Evolutionary conservation across 2,888 invertebrate genomes (phyloP).

Genomic region (Dryobotodes eremita): DNA sequence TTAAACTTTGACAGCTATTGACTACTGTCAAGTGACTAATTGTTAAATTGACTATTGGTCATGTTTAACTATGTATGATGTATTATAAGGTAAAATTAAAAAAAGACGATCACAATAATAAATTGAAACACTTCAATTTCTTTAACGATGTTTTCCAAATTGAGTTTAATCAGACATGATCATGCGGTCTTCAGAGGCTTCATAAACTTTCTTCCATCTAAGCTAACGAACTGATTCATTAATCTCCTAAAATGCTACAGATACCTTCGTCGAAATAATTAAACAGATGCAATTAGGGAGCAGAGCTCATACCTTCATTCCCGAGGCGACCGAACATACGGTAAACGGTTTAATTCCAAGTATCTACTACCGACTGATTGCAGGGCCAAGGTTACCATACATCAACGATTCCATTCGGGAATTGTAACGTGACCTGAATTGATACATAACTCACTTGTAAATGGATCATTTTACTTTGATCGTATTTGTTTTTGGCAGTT

Average conservation of each 20-base stretch:
- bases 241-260: neutral
- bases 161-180: neutral
- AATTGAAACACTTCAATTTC: neutral
- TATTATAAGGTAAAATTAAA: neutral
- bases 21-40: no score
- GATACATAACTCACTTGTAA: neutral
- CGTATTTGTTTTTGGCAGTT: neutral
- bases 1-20: no score
- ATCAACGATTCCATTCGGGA: conserved; percentile 1
- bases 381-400: neutral
- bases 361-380: conserved; percentile 1
- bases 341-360: conserved; percentile 10
- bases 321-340: neutral
- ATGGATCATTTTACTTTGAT: neutral
- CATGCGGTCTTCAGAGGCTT: neutral
- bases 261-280: neutral
- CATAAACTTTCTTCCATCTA: neutral
- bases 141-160: neutral
- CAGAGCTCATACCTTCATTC: neutral
- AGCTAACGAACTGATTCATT: neutral
- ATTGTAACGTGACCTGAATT: neutral
- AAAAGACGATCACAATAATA: neutral
- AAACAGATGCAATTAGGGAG: conserved; percentile 16
- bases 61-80: no score
- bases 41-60: no score